These are phyloP conservation scores for Heteromormyrus szaboi DNA, from an alignment of 2,797 vertebrate genomes.

Conservation along the genomic window DNA sequence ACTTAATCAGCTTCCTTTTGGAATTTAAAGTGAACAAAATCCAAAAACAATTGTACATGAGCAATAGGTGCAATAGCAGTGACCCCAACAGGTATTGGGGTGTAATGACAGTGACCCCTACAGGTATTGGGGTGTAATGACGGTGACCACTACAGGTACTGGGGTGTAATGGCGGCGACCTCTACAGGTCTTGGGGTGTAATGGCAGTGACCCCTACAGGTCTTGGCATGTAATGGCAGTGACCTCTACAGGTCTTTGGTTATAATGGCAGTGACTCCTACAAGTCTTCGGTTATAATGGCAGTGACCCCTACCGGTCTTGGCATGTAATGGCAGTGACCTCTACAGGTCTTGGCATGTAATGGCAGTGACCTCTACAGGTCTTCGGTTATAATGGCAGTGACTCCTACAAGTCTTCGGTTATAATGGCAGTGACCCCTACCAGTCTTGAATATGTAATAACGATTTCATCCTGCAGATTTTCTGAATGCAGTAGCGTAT, in stretches of 20 bases:
- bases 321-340: background rate
- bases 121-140: background rate
- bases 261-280: background rate
- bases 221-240: background rate
- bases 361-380: background rate
- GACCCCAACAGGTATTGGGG: background rate
- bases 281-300: background rate
- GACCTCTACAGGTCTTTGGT: background rate
- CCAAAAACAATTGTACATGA: background rate
- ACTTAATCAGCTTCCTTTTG: background rate
- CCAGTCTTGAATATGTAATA: background rate
- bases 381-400: background rate
- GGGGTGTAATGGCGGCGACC: background rate
- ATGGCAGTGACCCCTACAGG: background rate
- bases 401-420: background rate
- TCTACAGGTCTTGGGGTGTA: background rate
- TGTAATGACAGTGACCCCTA: background rate
- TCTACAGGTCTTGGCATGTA: background rate
- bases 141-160: background rate
- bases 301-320: background rate
- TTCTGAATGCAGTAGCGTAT: background rate
- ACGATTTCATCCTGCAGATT: background rate
- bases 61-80: background rate
- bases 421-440: background rate
- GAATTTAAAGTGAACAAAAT: background rate